phyloP scores from a whole-genome alignment of 2,797 vertebrate species.

The Cyclura pinguis region DNA sequence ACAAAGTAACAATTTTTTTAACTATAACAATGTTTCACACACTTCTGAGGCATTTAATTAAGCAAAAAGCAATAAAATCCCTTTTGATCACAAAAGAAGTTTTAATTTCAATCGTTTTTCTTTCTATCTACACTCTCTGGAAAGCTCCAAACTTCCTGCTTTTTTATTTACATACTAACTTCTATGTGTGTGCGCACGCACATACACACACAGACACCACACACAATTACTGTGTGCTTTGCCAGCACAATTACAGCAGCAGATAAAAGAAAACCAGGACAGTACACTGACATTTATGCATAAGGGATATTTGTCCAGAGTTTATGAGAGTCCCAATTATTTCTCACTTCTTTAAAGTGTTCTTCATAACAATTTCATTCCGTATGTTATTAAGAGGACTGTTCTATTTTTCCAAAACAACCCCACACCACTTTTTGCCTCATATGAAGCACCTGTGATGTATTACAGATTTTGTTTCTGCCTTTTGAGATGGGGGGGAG shows the following conservation, averaged over 20 bases:
- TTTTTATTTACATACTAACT: constrained; percentile 47
- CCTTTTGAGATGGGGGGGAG: not conserved
- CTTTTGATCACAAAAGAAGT: constrained; percentile 68
- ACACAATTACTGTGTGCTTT: constrained; percentile 47
- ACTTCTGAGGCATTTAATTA: constrained; percentile 81
- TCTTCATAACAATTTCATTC: not conserved
- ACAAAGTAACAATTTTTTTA: constrained; percentile 82
- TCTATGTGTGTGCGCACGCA: not conserved
- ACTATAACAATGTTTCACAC: constrained; percentile 76
- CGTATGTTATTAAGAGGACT: not conserved
- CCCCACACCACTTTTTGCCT: too few species aligned
- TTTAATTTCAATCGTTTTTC: constrained; percentile 61
- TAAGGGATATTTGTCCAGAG: constrained; percentile 53
- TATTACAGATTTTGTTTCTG: constrained; percentile 36
- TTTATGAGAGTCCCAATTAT: constrained; percentile 51
- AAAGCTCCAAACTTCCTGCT: constrained; percentile 49
- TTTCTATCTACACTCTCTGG: not conserved
- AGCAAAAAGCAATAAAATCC: constrained; percentile 77
- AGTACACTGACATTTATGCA: constrained; percentile 36
- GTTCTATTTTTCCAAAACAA: constrained; percentile 4
- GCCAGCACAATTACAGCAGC: constrained; percentile 43
- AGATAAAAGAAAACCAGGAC: constrained; percentile 42
- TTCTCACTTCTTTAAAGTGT: constrained; percentile 16
- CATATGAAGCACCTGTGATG: constrained; percentile 34
- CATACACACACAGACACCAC: not conserved